These are phyloP conservation scores for Lophotis ruficrista DNA, from an alignment of 2,113 vertebrate species.

Conservation along the genomic window DNA sequence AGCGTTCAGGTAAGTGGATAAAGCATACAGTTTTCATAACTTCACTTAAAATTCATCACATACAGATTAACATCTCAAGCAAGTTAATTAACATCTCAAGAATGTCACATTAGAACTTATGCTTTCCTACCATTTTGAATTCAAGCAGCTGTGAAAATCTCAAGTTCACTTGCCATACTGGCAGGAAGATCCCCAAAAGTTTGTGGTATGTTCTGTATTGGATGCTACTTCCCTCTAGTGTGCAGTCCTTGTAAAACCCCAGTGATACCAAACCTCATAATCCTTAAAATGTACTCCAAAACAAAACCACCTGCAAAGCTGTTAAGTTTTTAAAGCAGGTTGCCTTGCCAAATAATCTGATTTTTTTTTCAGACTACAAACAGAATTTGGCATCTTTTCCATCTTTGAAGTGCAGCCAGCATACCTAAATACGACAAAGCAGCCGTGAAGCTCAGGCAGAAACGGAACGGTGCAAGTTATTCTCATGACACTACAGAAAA, in stretches of 20 bases:
- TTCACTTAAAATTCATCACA: neutral
- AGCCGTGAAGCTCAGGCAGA: neutral
- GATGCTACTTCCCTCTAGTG: constrained; percentile 13
- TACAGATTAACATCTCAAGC: neutral
- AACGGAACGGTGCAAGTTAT: neutral
- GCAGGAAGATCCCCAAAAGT: neutral
- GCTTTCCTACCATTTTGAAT: neutral
- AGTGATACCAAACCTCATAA: neutral
- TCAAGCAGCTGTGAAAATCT: neutral
- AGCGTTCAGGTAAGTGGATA: neutral
- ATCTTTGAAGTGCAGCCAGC: neutral
- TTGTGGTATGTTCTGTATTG: neutral
- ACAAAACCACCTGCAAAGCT: neutral
- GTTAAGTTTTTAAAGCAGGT: neutral
- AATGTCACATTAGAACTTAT: neutral
- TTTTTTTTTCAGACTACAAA: neutral
- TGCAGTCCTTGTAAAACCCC: constrained; percentile 3
- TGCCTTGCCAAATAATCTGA: neutral
- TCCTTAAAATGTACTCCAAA: neutral
- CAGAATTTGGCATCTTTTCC: neutral
- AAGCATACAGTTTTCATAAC: neutral
- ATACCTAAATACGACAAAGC: neutral
- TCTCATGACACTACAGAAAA: neutral
- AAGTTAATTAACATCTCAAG: neutral
- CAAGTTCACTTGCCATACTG: neutral